A percentile compares a stretch with the other conserved stretches of the same genome.
Conservation (phyloP, 2,888 invertebrate species). For the Protonemura montana region DNA sequence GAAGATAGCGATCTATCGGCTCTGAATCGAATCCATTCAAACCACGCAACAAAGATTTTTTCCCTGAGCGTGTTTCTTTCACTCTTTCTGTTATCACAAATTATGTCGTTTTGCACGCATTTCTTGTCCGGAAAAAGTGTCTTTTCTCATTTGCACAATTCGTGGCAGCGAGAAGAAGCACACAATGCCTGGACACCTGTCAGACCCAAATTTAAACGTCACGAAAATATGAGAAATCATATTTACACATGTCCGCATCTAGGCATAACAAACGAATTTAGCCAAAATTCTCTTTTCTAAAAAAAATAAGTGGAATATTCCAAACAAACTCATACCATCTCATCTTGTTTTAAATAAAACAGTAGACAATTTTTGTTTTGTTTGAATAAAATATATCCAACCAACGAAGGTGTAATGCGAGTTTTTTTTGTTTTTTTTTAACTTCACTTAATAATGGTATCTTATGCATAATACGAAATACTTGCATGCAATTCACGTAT, state of each 20-base stretch:
- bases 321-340: not conserved
- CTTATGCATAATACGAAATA: not conserved
- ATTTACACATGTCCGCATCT: not conserved
- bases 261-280: not conserved
- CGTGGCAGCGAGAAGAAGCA: not conserved
- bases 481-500: not conserved
- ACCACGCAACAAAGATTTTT: conserved; percentile 3
- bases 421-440: not conserved
- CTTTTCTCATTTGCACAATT: not conserved
- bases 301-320: not conserved
- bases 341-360: not conserved
- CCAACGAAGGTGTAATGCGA: not conserved
- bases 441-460: not conserved
- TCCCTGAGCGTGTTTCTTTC: not conserved
- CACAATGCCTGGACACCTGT: conserved; percentile 7
- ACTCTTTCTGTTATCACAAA: not conserved
- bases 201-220: not conserved
- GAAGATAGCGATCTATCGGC: not conserved
- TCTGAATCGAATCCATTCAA: not conserved
- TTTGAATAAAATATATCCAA: not conserved
- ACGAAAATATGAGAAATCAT: not conserved
- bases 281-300: not conserved
- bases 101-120: not conserved
- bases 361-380: not conserved
- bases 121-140: not conserved